Percentiles rank a stretch among this genome's conserved stretches.
Conservation (phyloP, 1,140 invertebrate genomes). For the Heliconius hermathena region DNA sequence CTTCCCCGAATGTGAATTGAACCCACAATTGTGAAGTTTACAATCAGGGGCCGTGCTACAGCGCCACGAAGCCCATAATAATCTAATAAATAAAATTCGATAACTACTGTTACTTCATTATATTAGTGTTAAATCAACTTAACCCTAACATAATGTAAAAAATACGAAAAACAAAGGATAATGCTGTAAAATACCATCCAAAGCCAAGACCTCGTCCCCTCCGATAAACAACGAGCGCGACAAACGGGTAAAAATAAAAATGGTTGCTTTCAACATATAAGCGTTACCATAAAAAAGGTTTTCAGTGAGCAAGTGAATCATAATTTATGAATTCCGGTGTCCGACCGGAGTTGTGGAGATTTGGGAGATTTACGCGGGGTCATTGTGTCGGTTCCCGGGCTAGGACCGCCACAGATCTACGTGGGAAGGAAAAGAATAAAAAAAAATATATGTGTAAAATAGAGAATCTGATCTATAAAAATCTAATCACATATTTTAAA, state of each 20-base stretch:
- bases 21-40: too few species aligned
- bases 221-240: constrained; percentile 59
- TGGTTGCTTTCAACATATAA: constrained; percentile 73
- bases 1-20: too few species aligned
- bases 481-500: too few species aligned
- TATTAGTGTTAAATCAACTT: background rate
- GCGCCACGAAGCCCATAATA: too few species aligned
- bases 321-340: constrained; percentile 81
- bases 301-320: constrained; percentile 81
- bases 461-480: too few species aligned
- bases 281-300: constrained; percentile 80
- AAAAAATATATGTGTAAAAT: too few species aligned
- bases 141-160: background rate
- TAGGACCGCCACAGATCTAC: constrained; percentile 33
- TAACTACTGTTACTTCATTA: too few species aligned
- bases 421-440: background rate
- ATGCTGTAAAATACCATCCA: constrained; percentile 13
- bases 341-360: constrained; percentile 52
- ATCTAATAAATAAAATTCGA: too few species aligned
- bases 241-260: constrained; percentile 74
- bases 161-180: background rate
- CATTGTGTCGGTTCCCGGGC: constrained; percentile 70
- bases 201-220: constrained; percentile 35
- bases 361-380: constrained; percentile 76
- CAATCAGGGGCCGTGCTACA: too few species aligned